Evolutionary conservation across 2,797 vertebrate species (phyloP), one percentile per base, ranked within the genome.

Genomic region (Pangasius djambal): DNA sequence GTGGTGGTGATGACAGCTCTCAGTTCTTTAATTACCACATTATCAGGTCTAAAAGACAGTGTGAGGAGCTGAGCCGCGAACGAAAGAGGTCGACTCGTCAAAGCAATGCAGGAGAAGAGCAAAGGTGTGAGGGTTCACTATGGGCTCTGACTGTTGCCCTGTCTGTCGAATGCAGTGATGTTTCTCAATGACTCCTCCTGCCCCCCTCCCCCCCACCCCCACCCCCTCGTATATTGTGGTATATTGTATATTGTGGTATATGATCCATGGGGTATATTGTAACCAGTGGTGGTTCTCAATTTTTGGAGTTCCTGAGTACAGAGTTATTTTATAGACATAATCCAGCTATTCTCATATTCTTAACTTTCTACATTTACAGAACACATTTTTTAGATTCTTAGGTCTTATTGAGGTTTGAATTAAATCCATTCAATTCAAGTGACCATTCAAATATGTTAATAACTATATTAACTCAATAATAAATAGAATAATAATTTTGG

Each of bases 11-110:
- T 97, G 97, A 97, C 97, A 97, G 97, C 94, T 97, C 97, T 92
- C 96, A 95, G 96, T 97, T 96, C 94, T 99, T 98, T 99, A 99
- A 99, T 99, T 98, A 98, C 97, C 97, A 97, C 97, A 97, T 98
- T 98, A 98, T 96, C 97, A 97, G 96, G 96, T 97, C 96, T 97
- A 97, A 97, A 96, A 95, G 97, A 95, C 94, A 95, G 94, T 91
- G 96, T 92, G 95, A 95, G 96, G 93, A 96, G 95, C 94, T 93
- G 95, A 97, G 96, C 96, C 96, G 96, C 96, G 97, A 96, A 97
- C 96, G 93, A 92, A 94, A 96, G 96, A 93, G 95, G 94, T 20
- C 28, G 94, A 93, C 95, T 94, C 97, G 93, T 95, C 95, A 96
- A 92, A 94, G 96, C 96, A 95, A 95, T 93, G 70, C 15, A n/a